Base-by-base conservation (phyloP, 2,888 invertebrate genomes). In the Bombylius discolor region DNA sequence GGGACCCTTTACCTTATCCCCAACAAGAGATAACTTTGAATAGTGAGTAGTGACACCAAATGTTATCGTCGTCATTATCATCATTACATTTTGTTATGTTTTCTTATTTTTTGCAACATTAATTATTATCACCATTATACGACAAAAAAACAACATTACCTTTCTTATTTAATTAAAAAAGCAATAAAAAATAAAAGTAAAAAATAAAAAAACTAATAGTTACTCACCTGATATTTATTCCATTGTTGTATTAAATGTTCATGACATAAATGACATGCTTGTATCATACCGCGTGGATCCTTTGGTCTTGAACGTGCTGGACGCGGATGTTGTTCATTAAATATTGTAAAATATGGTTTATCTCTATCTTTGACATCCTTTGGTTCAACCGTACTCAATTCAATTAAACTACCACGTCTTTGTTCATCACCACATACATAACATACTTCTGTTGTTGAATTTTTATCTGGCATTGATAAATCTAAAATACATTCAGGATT, bases 381-480 rank as follows among this genome's bases (percentile, higher is more conserved):
- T 13, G 81, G 80, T 67, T 79, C 78, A 64, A 79, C 79, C 44
- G 81, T 81, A 68, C 79, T 80, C 57, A 82, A 73, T 68, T 87
- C 86, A 67, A 82, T 82, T 36, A 91, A 79, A 61, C 89, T 87
- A 61, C 90, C 90, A 56, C 89, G 81, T 63, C 85, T 82, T 73
- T 86, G 88, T 73, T 91, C 90, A 70, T 90, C 90, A 31, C 92
- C 92, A 74, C 92, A 92, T 14, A 91, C 87, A 74, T 91, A 92
- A 74, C 89, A 90, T 53, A 91, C 90, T 75, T 91, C 90, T 32
- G 89, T 90, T 64, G 87, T 83, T 13, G 90, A 87, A 77, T 91
- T 91, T 77, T 91, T 91, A 75, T 91, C 91, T 12, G 91, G 91
- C 91, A 92, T 91, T 60, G 90, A 90, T 58, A 92, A 78, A 77